Base-by-base conservation (phyloP, 64 coral and sea anemone species). In the Actinia equina region DNA sequence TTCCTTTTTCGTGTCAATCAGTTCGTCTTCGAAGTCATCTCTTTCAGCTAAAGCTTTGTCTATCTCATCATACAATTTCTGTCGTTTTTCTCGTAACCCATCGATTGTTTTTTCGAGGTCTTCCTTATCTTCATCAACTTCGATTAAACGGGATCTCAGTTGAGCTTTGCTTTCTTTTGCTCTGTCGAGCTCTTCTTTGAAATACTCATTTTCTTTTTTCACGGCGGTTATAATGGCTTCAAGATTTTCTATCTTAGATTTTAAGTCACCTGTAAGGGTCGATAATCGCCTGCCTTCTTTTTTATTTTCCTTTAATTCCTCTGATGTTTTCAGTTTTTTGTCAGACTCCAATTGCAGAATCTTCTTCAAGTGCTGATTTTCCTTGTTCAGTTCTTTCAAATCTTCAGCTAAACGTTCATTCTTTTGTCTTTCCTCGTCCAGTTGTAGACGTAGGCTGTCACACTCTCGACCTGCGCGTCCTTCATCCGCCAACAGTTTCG, bases 51-150 rank as follows among this genome's bases (percentile, higher is more conserved):
- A 70, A 22, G 91, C n/a, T 86, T 82, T 64, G 25, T 92, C 91
- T 61, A 92, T 87, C 23, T 92, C 86, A 26, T 92, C 86, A 71
- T 92, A 86, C 57, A 92, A 70, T 65, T 88, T 92, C 80, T 88
- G 79, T 84, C 87, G 77, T 80, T 92, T 92, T 57, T 44, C 71
- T 83, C 87, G 91, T 19, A 92, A 81, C 17, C 70, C 91, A 88
- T 84, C 86, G 4, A 92, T 79, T 81, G 84, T 92, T 77, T 92
- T 86, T 65, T 92, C 91, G 26, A 92, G 52, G 71, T 92, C 91
- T 63, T 92, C 91, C 60, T 92, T 92, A 84, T 92, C 91, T 92
- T 92, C 91, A 20, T 77, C 84, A 11, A 86, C 52, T 23, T 88
- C 86, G 46, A 84, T 63, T 23, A 92, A 62, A 27, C 86, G 52